These are phyloP conservation scores for Epistrophella euchroma DNA, from an alignment of 2,888 invertebrate species.

Conservation along the genomic window DNA sequence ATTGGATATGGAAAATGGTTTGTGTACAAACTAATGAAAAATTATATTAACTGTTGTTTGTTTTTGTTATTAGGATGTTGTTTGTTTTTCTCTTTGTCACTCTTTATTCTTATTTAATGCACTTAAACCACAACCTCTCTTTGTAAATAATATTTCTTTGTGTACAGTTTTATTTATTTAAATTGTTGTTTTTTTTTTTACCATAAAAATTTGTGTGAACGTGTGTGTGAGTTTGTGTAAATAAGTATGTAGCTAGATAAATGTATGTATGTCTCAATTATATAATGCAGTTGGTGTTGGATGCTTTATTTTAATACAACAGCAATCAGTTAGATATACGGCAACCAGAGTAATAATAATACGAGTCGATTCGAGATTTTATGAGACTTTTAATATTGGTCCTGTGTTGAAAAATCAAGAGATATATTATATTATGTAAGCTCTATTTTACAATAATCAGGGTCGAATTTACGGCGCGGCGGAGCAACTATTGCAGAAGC, in stretches of 20 bases:
- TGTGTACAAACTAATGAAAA: slow-evolving; percentile 78
- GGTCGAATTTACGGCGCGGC: too few species aligned
- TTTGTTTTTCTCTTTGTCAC: slow-evolving; percentile 49
- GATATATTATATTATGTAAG: too few species aligned
- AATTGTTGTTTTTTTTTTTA: not conserved
- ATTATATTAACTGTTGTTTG: slow-evolving; percentile 43
- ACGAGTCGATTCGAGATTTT: not conserved
- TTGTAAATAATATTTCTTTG: slow-evolving; percentile 14
- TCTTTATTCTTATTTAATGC: slow-evolving; percentile 39
- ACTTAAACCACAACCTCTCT: slow-evolving; percentile 31
- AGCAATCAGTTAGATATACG: not conserved
- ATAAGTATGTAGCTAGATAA: slow-evolving; percentile 12
- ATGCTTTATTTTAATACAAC: not conserved
- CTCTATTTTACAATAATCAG: too few species aligned
- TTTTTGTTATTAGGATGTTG: slow-evolving; percentile 76
- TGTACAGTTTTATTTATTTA: slow-evolving; percentile 17
- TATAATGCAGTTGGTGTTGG: not conserved
- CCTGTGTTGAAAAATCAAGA: too few species aligned
- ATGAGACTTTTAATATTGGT: too few species aligned
- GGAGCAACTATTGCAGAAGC: too few species aligned
- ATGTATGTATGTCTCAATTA: slow-evolving; percentile 36
- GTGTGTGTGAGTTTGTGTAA: slow-evolving; percentile 49
- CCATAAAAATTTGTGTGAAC: slow-evolving; percentile 38
- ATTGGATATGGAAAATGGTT: slow-evolving; percentile 95
- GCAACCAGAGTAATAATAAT: not conserved